Conservation (phyloP, 2,888 invertebrate genomes). For the Drosophila leonis region DNA sequence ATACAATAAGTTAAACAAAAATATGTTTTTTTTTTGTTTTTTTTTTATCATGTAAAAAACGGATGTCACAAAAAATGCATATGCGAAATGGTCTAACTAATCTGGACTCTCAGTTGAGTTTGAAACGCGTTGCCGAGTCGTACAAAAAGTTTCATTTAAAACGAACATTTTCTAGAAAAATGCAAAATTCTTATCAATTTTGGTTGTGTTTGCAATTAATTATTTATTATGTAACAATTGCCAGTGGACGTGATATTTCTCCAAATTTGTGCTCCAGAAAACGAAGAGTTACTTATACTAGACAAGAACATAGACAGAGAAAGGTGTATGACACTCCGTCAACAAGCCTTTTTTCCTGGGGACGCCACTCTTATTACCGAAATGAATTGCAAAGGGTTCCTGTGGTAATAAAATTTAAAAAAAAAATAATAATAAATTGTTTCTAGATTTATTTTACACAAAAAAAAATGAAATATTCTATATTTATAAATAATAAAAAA, state of each 20-base stretch:
- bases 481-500: too few species aligned
- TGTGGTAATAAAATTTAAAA: not conserved
- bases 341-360: not conserved
- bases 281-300: not conserved
- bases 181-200: not conserved
- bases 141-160: too few species aligned
- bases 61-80: constrained; percentile 17
- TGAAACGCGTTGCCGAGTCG: constrained; percentile 3
- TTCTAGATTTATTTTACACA: not conserved
- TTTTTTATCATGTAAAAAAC: constrained; percentile 4
- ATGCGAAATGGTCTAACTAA: not conserved
- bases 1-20: too few species aligned
- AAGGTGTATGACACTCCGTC: too few species aligned
- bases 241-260: not conserved
- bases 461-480: not conserved
- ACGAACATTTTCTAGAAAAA: not conserved
- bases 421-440: too few species aligned
- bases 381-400: not conserved
- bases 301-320: too few species aligned
- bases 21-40: too few species aligned
- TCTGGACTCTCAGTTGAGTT: constrained; percentile 15
- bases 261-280: not conserved
- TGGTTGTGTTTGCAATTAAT: not conserved
- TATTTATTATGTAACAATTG: not conserved
- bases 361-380: accelerated